These are phyloP conservation scores for Procavia capensis DNA, from an alignment of 2,113 vertebrate genomes.

Conservation along the genomic window DNA sequence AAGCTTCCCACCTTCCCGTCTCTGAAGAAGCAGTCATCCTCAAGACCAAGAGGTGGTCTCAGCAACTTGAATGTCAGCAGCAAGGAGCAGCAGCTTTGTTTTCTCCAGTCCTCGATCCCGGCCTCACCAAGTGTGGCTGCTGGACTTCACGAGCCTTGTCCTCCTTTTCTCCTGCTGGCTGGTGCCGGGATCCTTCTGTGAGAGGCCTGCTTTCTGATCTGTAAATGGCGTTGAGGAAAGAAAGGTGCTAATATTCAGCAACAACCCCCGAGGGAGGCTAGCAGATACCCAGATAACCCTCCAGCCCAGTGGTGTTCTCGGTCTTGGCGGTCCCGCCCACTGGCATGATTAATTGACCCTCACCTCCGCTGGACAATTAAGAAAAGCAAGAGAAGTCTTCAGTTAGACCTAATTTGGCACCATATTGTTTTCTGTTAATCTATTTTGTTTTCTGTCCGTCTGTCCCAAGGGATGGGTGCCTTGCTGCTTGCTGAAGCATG, in stretches of 20 bases:
- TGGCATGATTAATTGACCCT: constrained; percentile 81
- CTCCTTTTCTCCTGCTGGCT: not conserved
- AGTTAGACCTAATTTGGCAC: constrained; percentile 83
- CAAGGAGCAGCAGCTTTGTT: not conserved
- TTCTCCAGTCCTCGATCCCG: fast-evolving
- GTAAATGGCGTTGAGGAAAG: not conserved
- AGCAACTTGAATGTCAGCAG: fast-evolving
- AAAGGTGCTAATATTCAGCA: not conserved
- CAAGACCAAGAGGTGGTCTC: not conserved
- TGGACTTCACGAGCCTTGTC: not conserved
- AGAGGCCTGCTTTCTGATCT: not conserved
- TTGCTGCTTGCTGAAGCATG: constrained; percentile 81
- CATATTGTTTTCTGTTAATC: constrained; percentile 85
- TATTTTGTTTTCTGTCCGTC: constrained; percentile 78
- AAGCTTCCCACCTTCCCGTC: not conserved
- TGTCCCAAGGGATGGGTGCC: constrained; percentile 82
- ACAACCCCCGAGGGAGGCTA: fast-evolving
- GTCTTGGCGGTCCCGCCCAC: constrained; percentile 24
- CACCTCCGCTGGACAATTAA: constrained; percentile 79
- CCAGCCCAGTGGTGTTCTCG: not conserved
- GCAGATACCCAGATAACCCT: not conserved
- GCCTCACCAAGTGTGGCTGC: not conserved
- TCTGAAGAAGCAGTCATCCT: not conserved
- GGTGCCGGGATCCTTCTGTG: not conserved
- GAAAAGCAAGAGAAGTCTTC: constrained; percentile 64